phyloP scores from a whole-genome alignment of 2,797 vertebrate species.

The Linurgus olivaceus region DNA sequence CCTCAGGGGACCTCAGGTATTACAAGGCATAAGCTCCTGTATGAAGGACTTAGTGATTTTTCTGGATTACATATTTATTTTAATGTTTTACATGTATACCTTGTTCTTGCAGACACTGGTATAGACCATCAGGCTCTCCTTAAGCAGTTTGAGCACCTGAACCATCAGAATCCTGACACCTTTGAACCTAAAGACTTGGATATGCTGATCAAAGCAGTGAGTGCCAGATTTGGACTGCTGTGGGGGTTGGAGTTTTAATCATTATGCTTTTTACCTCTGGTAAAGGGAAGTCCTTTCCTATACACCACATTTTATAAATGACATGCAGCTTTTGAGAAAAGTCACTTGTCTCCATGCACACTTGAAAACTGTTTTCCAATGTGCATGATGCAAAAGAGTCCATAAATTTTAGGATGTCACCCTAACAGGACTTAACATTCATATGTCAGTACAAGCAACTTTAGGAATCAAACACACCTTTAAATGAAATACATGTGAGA shows the following conservation, averaged over 20 bases:
- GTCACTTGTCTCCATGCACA: not conserved
- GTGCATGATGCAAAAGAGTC: not conserved
- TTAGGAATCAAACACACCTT: not conserved
- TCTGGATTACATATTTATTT: not conserved
- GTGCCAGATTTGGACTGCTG: slow-evolving; percentile 9
- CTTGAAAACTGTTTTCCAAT: not conserved
- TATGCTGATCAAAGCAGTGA: slow-evolving; percentile 93
- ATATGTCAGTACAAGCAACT: not conserved
- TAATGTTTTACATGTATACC: not conserved
- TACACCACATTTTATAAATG: not conserved
- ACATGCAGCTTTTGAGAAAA: not conserved
- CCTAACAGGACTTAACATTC: not conserved
- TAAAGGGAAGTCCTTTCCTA: not conserved
- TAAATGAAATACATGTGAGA: not conserved
- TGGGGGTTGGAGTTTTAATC: not conserved
- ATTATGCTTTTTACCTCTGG: not conserved
- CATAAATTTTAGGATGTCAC: not conserved
- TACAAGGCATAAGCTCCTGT: not conserved
- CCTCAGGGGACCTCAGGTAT: not conserved
- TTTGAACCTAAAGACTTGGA: slow-evolving; percentile 97
- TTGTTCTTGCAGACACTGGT: slow-evolving; percentile 80
- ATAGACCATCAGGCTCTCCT: slow-evolving; percentile 92
- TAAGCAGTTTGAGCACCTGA: slow-evolving; percentile 96
- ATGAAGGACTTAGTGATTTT: not conserved
- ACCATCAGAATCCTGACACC: slow-evolving; percentile 94